phyloP scores from a whole-genome alignment of 2,113 vertebrate genomes.

The Loxodonta africana region DNA sequence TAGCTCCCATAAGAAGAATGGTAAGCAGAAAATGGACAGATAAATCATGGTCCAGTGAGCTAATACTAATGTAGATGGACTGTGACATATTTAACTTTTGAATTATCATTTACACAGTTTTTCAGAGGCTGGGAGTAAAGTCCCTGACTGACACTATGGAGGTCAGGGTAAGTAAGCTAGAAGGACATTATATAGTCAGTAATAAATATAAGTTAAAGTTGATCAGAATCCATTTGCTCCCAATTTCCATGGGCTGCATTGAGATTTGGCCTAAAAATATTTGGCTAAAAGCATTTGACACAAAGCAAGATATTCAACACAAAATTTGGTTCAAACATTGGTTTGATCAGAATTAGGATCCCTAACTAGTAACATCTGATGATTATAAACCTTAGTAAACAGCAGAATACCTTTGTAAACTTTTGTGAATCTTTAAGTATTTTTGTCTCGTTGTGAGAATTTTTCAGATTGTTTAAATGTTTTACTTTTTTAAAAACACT shows the following conservation, averaged over 20 bases:
- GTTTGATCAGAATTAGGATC: not conserved
- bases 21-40: not conserved
- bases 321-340: not conserved
- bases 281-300: constrained; percentile 11
- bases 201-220: not conserved
- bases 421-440: not conserved
- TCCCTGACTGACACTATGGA: not conserved
- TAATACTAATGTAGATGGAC: not conserved
- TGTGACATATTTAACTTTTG: not conserved
- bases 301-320: not conserved
- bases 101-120: not conserved
- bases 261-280: not conserved
- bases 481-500: not conserved
- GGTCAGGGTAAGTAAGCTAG: not conserved
- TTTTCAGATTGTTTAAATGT: not conserved
- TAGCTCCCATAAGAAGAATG: not conserved
- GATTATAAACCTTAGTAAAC: not conserved
- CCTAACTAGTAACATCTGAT: not conserved
- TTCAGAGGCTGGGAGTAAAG: not conserved
- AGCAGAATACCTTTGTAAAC: not conserved
- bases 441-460: not conserved
- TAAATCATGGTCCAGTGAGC: not conserved
- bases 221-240: not conserved
- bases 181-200: not conserved
- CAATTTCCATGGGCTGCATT: not conserved